phyloP scores from a whole-genome alignment of 2,113 vertebrate species.

The Lagopus leucura region DNA sequence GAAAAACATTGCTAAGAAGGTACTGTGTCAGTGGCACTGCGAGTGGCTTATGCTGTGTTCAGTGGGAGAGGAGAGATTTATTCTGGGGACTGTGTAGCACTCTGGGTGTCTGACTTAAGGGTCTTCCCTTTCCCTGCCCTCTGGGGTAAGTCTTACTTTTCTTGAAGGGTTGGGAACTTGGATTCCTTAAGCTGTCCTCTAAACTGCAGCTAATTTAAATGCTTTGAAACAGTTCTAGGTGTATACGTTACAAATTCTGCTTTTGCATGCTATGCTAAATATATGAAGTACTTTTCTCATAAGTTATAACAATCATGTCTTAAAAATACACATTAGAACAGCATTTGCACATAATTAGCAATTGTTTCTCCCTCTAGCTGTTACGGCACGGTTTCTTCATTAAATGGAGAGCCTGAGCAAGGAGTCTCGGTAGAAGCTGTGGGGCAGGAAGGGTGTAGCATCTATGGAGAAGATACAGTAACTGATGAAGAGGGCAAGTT shows the following conservation, averaged over 20 bases:
- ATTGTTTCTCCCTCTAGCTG: constrained; percentile 78
- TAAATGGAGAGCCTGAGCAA: constrained; percentile 95
- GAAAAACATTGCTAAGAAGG: neutral
- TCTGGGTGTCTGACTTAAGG: neutral
- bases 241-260: neutral
- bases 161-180: neutral
- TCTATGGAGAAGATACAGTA: constrained; percentile 94
- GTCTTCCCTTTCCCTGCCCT: neutral
- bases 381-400: constrained; percentile 91
- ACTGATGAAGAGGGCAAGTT: constrained; percentile 96
- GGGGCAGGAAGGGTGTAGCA: constrained; percentile 89
- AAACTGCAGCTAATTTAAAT: neutral
- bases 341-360: neutral
- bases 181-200: neutral
- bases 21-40: neutral
- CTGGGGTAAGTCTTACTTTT: neutral
- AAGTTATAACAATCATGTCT: neutral
- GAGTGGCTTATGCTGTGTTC: neutral
- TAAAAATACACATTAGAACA: neutral
- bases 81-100: neutral
- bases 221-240: neutral
- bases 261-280: neutral
- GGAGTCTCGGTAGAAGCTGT: constrained; percentile 92
- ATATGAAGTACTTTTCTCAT: neutral
- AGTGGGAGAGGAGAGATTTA: neutral